phyloP scores from a whole-genome alignment of 2,113 vertebrate genomes.

The Oceanites oceanicus region DNA sequence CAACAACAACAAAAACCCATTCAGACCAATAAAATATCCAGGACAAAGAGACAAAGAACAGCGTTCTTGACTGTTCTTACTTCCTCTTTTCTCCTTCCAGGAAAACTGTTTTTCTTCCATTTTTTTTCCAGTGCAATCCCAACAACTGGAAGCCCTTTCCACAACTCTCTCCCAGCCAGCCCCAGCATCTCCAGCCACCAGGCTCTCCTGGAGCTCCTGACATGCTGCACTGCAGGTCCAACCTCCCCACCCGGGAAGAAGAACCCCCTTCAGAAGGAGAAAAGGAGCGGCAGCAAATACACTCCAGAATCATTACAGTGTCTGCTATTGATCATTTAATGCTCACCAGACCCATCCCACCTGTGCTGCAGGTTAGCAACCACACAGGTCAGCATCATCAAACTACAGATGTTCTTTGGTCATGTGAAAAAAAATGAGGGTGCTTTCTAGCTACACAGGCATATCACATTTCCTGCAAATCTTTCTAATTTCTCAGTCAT shows the following conservation, averaged over 20 bases:
- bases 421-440: background rate
- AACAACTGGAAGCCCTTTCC: background rate
- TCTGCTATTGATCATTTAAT: background rate
- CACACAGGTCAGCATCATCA: background rate
- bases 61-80: background rate
- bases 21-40: background rate
- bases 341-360: background rate
- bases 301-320: background rate
- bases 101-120: background rate
- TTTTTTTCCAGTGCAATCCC: background rate
- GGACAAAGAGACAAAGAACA: background rate
- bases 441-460: background rate
- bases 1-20: background rate
- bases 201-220: background rate
- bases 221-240: background rate
- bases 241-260: background rate
- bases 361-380: background rate
- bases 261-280: background rate
- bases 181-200: background rate
- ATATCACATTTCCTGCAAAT: background rate
- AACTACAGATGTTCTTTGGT: background rate
- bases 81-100: background rate
- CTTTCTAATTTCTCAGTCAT: background rate
- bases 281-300: background rate
- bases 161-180: background rate